phyloP scores from a whole-genome alignment of 2,113 vertebrate species.

The Cisticola juncidis region DNA sequence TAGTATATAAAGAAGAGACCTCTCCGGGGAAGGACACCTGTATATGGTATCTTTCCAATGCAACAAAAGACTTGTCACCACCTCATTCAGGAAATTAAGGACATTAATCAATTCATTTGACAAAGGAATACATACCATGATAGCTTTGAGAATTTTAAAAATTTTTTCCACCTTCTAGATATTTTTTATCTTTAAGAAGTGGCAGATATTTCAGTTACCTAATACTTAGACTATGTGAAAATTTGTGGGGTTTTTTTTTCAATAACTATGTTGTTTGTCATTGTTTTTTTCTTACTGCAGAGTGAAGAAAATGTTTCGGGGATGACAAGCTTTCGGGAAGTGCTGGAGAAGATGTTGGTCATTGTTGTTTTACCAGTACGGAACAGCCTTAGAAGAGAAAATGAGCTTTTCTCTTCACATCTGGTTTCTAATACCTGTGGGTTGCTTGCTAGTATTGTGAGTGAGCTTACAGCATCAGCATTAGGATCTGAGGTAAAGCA shows the following conservation, averaged over 20 bases:
- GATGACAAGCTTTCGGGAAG: slow-evolving; percentile 96
- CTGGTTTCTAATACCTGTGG: slow-evolving; percentile 97
- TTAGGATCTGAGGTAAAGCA: slow-evolving; percentile 91
- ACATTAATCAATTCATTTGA: not conserved
- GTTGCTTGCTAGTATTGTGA: slow-evolving; percentile 93
- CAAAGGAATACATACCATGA: not conserved
- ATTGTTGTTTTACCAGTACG: slow-evolving; percentile 96
- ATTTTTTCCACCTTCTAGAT: not conserved
- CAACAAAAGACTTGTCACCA: not conserved
- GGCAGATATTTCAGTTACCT: not conserved
- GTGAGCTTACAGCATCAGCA: slow-evolving; percentile 94
- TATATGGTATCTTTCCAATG: not conserved
- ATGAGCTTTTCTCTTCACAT: slow-evolving; percentile 95
- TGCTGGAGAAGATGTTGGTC: slow-evolving; percentile 97
- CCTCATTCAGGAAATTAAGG: not conserved
- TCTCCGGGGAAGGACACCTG: not conserved
- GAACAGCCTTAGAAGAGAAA: slow-evolving; percentile 92
- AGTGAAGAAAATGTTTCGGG: slow-evolving; percentile 96
- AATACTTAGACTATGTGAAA: not conserved
- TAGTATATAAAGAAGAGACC: not conserved
- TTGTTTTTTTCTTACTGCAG: slow-evolving; percentile 61
- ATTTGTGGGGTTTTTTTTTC: not conserved
- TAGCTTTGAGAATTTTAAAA: not conserved
- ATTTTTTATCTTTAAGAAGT: not conserved
- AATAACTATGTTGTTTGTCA: not conserved